phyloP scores from a whole-genome alignment of 1,140 invertebrate genomes.

The Drosophila sechellia region DNA sequence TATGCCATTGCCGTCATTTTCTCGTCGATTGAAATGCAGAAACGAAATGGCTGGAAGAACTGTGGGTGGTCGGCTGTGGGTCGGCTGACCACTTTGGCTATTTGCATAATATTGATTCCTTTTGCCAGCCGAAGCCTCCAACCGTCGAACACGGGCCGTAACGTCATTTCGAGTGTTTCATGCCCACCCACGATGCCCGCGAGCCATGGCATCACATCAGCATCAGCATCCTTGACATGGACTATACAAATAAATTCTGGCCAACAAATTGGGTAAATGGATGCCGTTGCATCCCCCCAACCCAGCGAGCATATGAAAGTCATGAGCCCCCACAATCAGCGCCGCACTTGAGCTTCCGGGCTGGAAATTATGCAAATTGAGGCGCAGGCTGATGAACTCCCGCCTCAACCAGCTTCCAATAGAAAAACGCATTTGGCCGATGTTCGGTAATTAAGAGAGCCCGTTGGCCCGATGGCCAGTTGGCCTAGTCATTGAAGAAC shows the following conservation, averaged over 20 bases:
- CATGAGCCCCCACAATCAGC: slow-evolving; percentile 43
- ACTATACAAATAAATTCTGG: slow-evolving; percentile 67
- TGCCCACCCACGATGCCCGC: slow-evolving; percentile 1
- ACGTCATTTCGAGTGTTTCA: slow-evolving; percentile 39
- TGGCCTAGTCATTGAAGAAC: slow-evolving; percentile 25
- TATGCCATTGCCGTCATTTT: slow-evolving; percentile 56
- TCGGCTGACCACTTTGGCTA: slow-evolving; percentile 45
- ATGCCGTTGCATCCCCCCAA: slow-evolving; percentile 18
- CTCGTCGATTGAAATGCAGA: slow-evolving; percentile 57
- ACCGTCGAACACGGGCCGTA: slow-evolving; percentile 28
- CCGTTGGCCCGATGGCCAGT: not conserved
- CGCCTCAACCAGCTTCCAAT: slow-evolving; percentile 14
- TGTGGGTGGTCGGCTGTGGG: not conserved
- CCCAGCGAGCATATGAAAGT: slow-evolving; percentile 44
- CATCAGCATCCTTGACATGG: slow-evolving; percentile 36
- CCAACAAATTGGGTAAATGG: slow-evolving; percentile 54
- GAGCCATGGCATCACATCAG: not conserved
- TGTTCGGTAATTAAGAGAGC: slow-evolving; percentile 50
- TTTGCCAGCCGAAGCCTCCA: slow-evolving; percentile 18
- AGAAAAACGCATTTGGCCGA: slow-evolving; percentile 47
- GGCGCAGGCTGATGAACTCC: slow-evolving; percentile 32
- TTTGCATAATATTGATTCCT: slow-evolving; percentile 79
- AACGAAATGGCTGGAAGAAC: slow-evolving; percentile 25
- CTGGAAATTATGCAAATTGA: slow-evolving; percentile 44
- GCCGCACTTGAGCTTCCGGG: slow-evolving; percentile 24